Conservation (phyloP, 2,797 vertebrate species). For the Aselliscus stoliczkanus region DNA sequence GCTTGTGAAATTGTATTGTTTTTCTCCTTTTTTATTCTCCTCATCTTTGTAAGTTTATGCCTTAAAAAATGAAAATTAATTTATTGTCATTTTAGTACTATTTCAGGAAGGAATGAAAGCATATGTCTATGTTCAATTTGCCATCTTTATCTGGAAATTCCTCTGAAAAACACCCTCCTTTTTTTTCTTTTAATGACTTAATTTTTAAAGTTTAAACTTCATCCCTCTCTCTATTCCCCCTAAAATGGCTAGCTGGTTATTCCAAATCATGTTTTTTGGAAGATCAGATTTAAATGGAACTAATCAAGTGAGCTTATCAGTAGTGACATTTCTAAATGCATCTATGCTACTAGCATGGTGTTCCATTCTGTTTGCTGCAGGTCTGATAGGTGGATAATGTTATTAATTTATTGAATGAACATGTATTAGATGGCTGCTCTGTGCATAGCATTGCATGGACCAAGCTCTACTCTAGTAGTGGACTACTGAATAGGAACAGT, state of each 20-base stretch:
- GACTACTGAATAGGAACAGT: not conserved
- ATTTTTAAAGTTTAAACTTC: not conserved
- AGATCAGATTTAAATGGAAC: not conserved
- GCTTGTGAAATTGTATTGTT: not conserved
- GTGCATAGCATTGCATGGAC: not conserved
- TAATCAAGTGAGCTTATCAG: not conserved
- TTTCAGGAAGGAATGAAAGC: not conserved
- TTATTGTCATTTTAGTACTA: not conserved
- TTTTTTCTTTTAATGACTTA: not conserved
- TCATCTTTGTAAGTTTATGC: not conserved
- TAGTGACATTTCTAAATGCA: not conserved
- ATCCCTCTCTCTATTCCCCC: not conserved
- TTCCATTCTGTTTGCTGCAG: not conserved
- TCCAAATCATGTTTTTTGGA: not conserved
- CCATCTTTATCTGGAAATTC: not conserved
- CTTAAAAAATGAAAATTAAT: not conserved
- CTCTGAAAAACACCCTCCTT: not conserved
- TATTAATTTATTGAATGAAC: not conserved
- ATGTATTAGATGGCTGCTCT: not conserved
- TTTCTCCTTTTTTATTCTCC: not conserved
- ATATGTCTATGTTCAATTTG: not conserved
- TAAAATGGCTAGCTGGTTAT: not conserved
- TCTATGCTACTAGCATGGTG: not conserved
- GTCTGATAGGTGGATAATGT: not conserved
- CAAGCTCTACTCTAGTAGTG: not conserved